phyloP scores from a whole-genome alignment of 2,797 vertebrate genomes.

The Anniella stebbinsi region DNA sequence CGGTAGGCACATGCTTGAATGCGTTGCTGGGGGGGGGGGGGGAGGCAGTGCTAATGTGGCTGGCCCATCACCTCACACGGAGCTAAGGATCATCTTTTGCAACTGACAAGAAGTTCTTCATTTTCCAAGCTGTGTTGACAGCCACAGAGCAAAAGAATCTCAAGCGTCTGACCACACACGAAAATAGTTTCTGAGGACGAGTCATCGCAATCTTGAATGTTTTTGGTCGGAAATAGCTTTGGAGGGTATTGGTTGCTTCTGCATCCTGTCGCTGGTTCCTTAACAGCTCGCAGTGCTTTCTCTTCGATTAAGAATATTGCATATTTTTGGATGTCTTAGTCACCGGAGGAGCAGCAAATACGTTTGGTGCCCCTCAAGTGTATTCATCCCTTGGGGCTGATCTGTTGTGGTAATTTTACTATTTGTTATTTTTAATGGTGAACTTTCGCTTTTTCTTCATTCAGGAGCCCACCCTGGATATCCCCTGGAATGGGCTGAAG shows the following conservation, averaged over 20 bases:
- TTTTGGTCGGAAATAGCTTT: background rate
- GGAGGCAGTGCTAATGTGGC: background rate
- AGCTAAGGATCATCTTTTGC: background rate
- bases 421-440: slow-evolving; percentile 72
- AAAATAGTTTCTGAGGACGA: slow-evolving; percentile 14
- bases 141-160: slow-evolving; percentile 39
- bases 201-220: background rate
- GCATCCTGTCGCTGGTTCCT: slow-evolving; percentile 43
- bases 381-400: slow-evolving; percentile 68
- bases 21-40: background rate
- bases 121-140: background rate
- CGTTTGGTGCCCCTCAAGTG: slow-evolving; percentile 41
- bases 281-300: background rate
- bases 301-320: slow-evolving; percentile 26
- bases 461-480: slow-evolving; percentile 74
- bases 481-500: slow-evolving; percentile 57
- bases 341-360: slow-evolving; percentile 37
- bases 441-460: slow-evolving; percentile 73
- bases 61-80: background rate
- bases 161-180: background rate
- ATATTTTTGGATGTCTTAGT: slow-evolving; percentile 59
- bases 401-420: slow-evolving; percentile 71
- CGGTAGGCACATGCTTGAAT: background rate
- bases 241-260: slow-evolving; percentile 31
- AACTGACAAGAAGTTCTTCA: slow-evolving; percentile 11